Percentiles rank a stretch among this genome's conserved stretches.
phyloP scores from a whole-genome alignment of 2,888 invertebrate genomes.

The Sesia apiformis region DNA sequence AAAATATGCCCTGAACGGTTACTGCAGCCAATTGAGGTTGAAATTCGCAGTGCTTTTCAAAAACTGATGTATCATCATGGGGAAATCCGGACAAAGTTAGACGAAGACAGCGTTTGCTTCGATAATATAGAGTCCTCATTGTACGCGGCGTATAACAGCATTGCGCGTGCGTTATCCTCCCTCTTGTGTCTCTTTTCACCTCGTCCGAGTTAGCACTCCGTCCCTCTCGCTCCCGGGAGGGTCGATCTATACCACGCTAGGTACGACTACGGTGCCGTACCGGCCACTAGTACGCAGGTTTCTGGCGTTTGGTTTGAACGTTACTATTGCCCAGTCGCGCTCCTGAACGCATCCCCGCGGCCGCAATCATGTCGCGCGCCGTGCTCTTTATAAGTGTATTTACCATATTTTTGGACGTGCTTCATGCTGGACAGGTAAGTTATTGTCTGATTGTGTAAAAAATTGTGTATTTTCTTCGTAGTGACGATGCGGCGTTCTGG shows the following conservation, averaged over 20 bases:
- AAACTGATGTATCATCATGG: slow-evolving; percentile 66
- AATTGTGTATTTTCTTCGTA: neutral
- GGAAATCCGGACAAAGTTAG: slow-evolving; percentile 67
- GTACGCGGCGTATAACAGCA: slow-evolving; percentile 46
- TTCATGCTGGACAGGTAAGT: slow-evolving; percentile 74
- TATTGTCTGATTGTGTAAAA: slow-evolving; percentile 11
- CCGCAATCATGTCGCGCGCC: slow-evolving; percentile 77
- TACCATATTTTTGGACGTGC: slow-evolving; percentile 74
- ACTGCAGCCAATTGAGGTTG: neutral
- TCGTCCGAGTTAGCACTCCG: slow-evolving; percentile 12
- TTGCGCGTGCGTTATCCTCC: slow-evolving; percentile 64
- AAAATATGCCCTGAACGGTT: neutral
- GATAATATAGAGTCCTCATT: slow-evolving; percentile 49
- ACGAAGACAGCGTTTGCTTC: slow-evolving; percentile 61
- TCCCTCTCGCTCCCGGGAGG: slow-evolving; percentile 56
- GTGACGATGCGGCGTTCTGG: slow-evolving; percentile 14
- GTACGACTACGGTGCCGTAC: slow-evolving; percentile 55
- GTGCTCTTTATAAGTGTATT: slow-evolving; percentile 76
- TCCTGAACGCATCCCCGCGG: slow-evolving; percentile 49
- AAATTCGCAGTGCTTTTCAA: slow-evolving; percentile 14
- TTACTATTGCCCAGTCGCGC: slow-evolving; percentile 42
- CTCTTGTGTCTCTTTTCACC: slow-evolving; percentile 35
- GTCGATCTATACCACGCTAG: slow-evolving; percentile 71
- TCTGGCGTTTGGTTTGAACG: slow-evolving; percentile 56
- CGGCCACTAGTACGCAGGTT: slow-evolving; percentile 65